Percentiles rank a stretch among this genome's conserved stretches.
phyloP scores from a whole-genome alignment of 2,888 invertebrate species.

The Meteorus colon region DNA sequence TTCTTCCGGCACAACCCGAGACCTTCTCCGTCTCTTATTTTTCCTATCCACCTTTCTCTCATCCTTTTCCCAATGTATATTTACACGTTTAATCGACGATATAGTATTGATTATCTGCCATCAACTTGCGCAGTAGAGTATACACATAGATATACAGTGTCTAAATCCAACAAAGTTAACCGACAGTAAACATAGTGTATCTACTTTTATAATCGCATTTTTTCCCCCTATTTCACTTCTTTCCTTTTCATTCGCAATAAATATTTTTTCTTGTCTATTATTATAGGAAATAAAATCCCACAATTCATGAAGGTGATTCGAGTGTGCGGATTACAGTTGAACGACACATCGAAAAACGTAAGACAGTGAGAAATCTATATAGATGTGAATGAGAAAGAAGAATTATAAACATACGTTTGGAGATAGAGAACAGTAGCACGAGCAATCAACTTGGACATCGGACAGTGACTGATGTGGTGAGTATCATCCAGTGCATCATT shows the following conservation, averaged over 20 bases:
- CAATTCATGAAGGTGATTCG: neutral
- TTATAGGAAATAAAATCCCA: slow-evolving; percentile 7
- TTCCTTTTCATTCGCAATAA: neutral
- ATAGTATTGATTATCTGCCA: slow-evolving; percentile 21
- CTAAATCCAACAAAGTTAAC: neutral
- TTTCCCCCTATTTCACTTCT: neutral
- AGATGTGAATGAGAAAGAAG: neutral
- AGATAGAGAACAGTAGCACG: slow-evolving; percentile 69
- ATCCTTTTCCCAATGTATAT: slow-evolving; percentile 20
- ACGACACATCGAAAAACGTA: too few species aligned
- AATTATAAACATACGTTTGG: slow-evolving; percentile 45
- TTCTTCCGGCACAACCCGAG: slow-evolving; percentile 30
- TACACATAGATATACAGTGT: neutral
- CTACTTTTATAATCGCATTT: neutral
- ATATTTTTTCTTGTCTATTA: neutral
- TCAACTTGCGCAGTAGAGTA: slow-evolving; percentile 13
- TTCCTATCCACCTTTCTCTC: slow-evolving; percentile 6
- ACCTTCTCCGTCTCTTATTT: neutral
- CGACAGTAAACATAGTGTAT: slow-evolving; percentile 2
- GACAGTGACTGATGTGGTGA: slow-evolving; percentile 71
- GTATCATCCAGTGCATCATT: slow-evolving; percentile 71
- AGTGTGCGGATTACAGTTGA: neutral
- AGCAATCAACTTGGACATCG: slow-evolving; percentile 70
- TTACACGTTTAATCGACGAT: slow-evolving; percentile 25
- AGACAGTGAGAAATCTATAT: too few species aligned